Percentiles rank a stretch among this genome's conserved stretches.
These are phyloP conservation scores for Athrips mouffetella DNA, from an alignment of 2,888 invertebrate species.

Conservation along the genomic window DNA sequence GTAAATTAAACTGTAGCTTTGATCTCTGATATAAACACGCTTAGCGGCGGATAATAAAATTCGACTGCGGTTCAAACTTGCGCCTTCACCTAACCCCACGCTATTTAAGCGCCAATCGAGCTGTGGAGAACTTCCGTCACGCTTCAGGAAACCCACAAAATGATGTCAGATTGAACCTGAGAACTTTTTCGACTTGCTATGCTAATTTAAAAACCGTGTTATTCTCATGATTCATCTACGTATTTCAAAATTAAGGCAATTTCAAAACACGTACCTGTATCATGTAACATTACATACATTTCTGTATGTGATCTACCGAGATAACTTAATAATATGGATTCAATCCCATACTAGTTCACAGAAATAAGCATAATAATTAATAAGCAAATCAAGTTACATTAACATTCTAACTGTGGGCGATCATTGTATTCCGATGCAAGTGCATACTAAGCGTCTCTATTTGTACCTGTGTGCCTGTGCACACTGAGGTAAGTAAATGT, in stretches of 20 bases:
- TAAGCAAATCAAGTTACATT: conserved; percentile 12
- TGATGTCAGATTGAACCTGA: conserved; percentile 20
- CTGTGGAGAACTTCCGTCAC: conserved; percentile 32
- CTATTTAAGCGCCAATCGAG: conserved; percentile 34
- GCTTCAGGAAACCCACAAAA: conserved; percentile 32
- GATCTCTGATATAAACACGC: conserved; percentile 13
- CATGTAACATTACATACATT: neutral
- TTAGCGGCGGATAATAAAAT: conserved; percentile 10
- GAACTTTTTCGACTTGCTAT: conserved; percentile 10
- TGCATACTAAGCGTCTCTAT: conserved; percentile 12
- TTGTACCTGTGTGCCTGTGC: neutral
- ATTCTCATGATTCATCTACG: neutral
- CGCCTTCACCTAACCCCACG: conserved; percentile 23
- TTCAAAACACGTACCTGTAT: neutral
- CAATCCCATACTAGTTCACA: neutral
- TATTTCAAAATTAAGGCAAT: conserved; percentile 1
- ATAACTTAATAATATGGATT: neutral
- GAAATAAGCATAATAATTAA: conserved; percentile 10
- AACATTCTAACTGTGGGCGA: conserved; percentile 9
- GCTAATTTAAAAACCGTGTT: neutral
- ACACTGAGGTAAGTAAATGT: neutral
- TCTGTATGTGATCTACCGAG: neutral
- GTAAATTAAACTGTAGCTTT: conserved; percentile 9
- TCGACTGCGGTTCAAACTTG: conserved; percentile 6
- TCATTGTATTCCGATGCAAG: conserved; percentile 15